Evolutionary conservation across 2,797 vertebrate species (phyloP).

Genomic region (Tinamus major): DNA sequence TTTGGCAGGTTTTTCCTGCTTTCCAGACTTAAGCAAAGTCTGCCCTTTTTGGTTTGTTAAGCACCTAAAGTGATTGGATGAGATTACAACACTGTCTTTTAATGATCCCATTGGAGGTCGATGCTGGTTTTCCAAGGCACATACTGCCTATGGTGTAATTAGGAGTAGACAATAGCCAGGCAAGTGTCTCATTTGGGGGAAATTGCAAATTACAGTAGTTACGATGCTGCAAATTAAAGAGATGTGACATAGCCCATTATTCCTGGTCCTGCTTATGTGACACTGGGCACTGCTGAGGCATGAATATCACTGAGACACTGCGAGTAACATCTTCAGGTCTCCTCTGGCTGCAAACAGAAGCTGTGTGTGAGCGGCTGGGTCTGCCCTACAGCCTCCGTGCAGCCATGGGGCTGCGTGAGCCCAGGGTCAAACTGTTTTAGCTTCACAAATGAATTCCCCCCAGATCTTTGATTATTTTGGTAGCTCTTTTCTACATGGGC

Average conservation of each 20-base stretch:
- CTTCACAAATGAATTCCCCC: neutral
- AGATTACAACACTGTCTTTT: neutral
- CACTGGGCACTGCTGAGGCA: neutral
- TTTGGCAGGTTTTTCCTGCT: slow-evolving; percentile 9
- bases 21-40: neutral
- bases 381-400: neutral
- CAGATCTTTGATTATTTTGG: neutral
- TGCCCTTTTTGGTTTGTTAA: slow-evolving; percentile 48
- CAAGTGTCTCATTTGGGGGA: slow-evolving; percentile 37
- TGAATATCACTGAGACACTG: neutral
- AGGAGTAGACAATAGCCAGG: neutral
- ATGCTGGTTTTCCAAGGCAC: neutral
- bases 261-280: neutral
- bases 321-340: neutral
- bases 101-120: neutral
- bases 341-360: neutral
- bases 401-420: neutral
- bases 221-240: neutral
- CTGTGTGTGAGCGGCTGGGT: neutral
- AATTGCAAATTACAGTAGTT: neutral
- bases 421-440: neutral
- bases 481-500: neutral
- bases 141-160: neutral
- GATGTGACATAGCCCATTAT: neutral
- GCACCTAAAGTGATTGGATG: neutral